Evolutionary conservation across 2,888 invertebrate species (phyloP).

Genomic region (Malthinus seriepunctatus): DNA sequence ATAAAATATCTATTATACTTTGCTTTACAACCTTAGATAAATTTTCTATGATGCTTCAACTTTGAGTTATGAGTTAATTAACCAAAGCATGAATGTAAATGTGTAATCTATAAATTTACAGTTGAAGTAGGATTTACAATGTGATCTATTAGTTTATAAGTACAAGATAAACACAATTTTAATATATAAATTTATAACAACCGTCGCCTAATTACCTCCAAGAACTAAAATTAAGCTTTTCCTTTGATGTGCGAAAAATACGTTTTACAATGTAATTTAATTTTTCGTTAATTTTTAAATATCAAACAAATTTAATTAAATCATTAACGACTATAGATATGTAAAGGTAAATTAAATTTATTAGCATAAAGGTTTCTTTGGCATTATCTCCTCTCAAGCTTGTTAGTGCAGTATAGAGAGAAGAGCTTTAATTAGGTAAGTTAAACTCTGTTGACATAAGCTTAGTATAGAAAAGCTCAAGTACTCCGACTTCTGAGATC

Average conservation of each 20-base stretch:
- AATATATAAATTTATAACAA: too few species aligned
- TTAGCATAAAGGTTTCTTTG: conserved; percentile 42
- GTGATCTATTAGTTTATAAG: too few species aligned
- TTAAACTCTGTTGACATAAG: conserved; percentile 46
- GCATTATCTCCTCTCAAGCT: conserved; percentile 49
- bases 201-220: not conserved
- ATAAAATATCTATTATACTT: too few species aligned
- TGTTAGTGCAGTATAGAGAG: conserved; percentile 49
- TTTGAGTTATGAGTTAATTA: too few species aligned
- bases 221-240: not conserved
- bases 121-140: too few species aligned
- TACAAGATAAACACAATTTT: too few species aligned
- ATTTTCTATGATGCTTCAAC: not conserved
- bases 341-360: conserved; percentile 19
- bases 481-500: conserved; percentile 14
- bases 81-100: too few species aligned
- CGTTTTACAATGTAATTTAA: too few species aligned
- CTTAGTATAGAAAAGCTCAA: conserved; percentile 12
- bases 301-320: not conserved
- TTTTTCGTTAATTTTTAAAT: too few species aligned
- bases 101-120: too few species aligned
- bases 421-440: conserved; percentile 53
- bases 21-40: not conserved
- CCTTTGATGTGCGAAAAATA: not conserved
- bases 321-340: conserved; percentile 5